phyloP scores from a whole-genome alignment of 2,797 vertebrate species.

The Trichosurus vulpecula region DNA sequence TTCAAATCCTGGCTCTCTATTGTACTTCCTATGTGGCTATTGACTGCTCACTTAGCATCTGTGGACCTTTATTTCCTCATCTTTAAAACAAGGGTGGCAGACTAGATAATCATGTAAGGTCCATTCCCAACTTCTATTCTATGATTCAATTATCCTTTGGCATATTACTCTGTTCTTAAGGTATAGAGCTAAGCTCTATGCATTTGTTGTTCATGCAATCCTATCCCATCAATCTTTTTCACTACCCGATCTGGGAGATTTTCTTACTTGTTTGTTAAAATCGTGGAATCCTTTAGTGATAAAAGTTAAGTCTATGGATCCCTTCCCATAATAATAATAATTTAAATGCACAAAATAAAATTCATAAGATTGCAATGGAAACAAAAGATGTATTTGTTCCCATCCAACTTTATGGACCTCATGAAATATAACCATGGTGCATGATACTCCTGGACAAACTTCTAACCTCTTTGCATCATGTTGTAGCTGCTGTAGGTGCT shows the following conservation, averaged over 20 bases:
- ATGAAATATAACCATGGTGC: too few species aligned
- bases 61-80: not conserved
- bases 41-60: not conserved
- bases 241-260: not conserved
- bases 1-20: constrained; percentile 1
- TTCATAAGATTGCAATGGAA: not conserved
- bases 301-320: too few species aligned
- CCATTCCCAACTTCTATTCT: not conserved
- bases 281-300: not conserved
- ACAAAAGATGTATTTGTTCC: not conserved
- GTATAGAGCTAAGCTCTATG: not conserved
- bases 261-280: not conserved
- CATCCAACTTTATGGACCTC: too few species aligned
- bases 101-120: not conserved
- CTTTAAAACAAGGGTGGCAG: constrained; percentile 8
- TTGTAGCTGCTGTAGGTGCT: not conserved
- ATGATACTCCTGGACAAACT: not conserved
- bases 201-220: not conserved
- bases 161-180: not conserved
- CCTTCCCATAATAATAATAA: not conserved
- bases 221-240: not conserved
- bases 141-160: not conserved
- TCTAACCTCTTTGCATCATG: not conserved
- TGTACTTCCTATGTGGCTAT: not conserved
- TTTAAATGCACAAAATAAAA: not conserved